phyloP scores from a whole-genome alignment of 2,113 vertebrate genomes.

The Ctenodactylus gundi region DNA sequence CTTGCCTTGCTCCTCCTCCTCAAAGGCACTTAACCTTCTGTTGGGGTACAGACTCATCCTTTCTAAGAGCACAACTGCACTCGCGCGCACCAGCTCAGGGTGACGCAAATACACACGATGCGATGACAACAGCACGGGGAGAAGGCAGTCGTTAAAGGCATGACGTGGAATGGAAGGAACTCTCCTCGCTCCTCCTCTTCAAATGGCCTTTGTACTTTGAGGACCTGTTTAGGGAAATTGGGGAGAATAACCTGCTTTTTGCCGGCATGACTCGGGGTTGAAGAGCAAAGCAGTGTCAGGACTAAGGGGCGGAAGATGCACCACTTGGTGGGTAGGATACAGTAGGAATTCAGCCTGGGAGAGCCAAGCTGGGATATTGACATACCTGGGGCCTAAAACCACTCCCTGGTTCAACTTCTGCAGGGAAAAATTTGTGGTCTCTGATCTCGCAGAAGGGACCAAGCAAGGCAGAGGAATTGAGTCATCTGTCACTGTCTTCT shows the following conservation, averaged over 20 bases:
- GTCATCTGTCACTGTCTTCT: too few species aligned
- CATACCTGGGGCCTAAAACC: too few species aligned
- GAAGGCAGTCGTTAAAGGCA: neutral
- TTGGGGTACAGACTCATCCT: fast-evolving
- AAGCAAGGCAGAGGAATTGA: too few species aligned
- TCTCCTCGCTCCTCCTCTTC: neutral
- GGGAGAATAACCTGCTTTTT: neutral
- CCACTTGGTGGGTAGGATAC: too few species aligned
- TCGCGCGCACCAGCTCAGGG: neutral
- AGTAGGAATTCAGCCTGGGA: too few species aligned
- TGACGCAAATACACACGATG: neutral
- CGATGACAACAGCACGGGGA: neutral
- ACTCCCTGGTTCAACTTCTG: too few species aligned
- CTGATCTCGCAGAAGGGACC: too few species aligned
- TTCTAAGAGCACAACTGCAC: neutral
- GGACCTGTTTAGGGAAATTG: neutral
- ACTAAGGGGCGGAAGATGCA: neutral
- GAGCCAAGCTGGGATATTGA: too few species aligned
- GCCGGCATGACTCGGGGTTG: neutral
- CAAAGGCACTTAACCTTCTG: neutral
- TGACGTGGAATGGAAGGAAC: neutral
- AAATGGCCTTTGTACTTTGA: neutral
- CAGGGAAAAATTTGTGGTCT: too few species aligned
- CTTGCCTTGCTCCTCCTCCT: neutral
- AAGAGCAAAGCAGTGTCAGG: conserved; percentile 13